Evolutionary conservation across 2,888 invertebrate species (phyloP).

Genomic region (Sericinus montela): DNA sequence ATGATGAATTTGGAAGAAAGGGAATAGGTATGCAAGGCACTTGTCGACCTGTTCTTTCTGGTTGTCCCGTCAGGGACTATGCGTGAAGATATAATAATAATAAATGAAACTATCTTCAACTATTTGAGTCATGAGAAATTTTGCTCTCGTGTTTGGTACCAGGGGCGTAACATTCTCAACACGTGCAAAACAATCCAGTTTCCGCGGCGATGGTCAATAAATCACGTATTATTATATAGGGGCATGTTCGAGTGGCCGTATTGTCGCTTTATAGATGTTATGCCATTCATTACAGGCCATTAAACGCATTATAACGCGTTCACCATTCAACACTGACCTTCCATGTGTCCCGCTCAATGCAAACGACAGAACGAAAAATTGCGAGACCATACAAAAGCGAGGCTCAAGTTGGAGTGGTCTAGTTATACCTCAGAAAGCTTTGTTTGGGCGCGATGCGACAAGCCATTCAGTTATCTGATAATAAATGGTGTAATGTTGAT

Average conservation of each 20-base stretch:
- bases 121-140: neutral
- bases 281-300: slow-evolving; percentile 78
- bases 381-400: slow-evolving; percentile 39
- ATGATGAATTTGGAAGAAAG: too few species aligned
- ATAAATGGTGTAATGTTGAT: slow-evolving; percentile 68
- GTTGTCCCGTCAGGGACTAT: too few species aligned
- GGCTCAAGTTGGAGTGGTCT: slow-evolving; percentile 46
- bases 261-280: slow-evolving; percentile 78
- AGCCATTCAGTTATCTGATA: slow-evolving; percentile 69
- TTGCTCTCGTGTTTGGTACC: neutral
- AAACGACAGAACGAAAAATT: slow-evolving; percentile 23
- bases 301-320: slow-evolving; percentile 71
- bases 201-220: slow-evolving; percentile 64
- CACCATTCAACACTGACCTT: slow-evolving; percentile 43
- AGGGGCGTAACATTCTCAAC: slow-evolving; percentile 52
- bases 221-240: slow-evolving; percentile 74
- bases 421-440: slow-evolving; percentile 64
- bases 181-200: slow-evolving; percentile 70
- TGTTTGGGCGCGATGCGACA: slow-evolving; percentile 74
- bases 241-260: slow-evolving; percentile 71
- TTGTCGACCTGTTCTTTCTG: too few species aligned
- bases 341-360: slow-evolving; percentile 21
- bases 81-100: too few species aligned
- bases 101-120: too few species aligned
- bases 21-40: too few species aligned